Conservation (phyloP, 2,797 vertebrate species). For the Coilia nasus region DNA sequence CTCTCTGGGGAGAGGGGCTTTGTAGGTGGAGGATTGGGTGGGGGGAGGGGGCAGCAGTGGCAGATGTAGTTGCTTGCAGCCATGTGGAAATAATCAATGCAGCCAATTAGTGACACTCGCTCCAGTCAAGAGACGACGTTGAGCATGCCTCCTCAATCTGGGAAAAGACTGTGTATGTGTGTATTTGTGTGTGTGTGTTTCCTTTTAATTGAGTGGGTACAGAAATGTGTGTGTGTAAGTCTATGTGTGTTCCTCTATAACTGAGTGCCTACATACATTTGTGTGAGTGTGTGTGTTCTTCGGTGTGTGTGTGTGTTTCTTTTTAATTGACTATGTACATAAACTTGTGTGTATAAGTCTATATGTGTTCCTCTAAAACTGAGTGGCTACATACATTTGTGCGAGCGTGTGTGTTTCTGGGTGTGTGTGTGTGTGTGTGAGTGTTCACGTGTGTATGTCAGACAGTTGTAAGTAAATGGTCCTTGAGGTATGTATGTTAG, state of each 20-base stretch:
- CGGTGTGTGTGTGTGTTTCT: not conserved
- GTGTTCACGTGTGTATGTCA: not conserved
- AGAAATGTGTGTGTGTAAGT: not conserved
- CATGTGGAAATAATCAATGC: constrained; percentile 61
- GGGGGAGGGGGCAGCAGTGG: constrained; percentile 41
- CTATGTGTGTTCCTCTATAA: not conserved
- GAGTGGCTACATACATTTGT: not conserved
- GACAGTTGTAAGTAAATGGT: not conserved
- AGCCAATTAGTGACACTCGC: constrained; percentile 48
- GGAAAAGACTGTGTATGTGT: constrained; percentile 10
- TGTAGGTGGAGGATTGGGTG: not conserved
- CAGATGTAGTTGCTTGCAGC: constrained; percentile 52
- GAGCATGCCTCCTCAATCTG: constrained; percentile 34
- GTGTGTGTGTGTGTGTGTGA: not conserved
- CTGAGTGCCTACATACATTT: not conserved
- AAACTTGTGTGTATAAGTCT: not conserved
- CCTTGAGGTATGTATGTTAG: not conserved
- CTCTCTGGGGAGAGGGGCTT: constrained; percentile 34
- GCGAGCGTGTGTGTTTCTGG: not conserved
- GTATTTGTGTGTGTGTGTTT: constrained; percentile 12
- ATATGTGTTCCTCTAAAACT: not conserved
- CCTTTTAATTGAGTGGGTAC: not conserved
- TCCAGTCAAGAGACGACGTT: constrained; percentile 26
- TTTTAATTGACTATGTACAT: not conserved
- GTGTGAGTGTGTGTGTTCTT: not conserved